Evolutionary conservation across 2,888 invertebrate species (phyloP), one percentile per base, ranked within the genome.

Genomic region (Notocelia uddmanniana): DNA sequence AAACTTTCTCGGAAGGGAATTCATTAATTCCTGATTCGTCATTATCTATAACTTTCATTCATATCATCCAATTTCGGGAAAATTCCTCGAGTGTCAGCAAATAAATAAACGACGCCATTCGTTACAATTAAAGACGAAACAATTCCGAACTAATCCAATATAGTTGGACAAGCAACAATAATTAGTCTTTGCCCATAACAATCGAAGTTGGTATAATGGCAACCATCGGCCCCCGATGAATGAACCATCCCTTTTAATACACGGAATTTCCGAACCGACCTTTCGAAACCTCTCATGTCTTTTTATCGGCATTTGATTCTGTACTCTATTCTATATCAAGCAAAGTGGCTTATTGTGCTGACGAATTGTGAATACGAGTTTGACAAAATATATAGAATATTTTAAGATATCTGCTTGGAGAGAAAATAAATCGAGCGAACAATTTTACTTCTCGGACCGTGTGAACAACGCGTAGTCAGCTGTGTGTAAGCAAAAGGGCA

Each of bases 121-220:
- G 55, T 55, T 26, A 26, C 26, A 55, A 55, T 55, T 55, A 26
- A 55, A 55, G 15, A 26, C 15, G 26, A 55, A 55, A 55, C 55
- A 55, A 55, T 55, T 55, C n/a, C 55, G 15, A 55, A 55, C 55
- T 55, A 55, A 55, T 55, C 55, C 55, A 55, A 55, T 55, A 55
- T 26, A 55, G 55, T 55, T 55, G 26, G n/a, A n/a, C 54, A 54
- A 58, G 34, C 37, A 59, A 21, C 37, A 59, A 37, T 37, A 59
- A 59, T 59, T 37, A 59, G 37, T 21, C 59, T 15, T 59, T 59
- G 19, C 37, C 37, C 37, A 59, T 59, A 59, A 59, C 59, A 59
- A 59, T 59, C 37, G 55, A 55, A 37, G 37, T 37, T 37, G 21
- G 21, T 59, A 59, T 59, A 59, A 59, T 59, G 21, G 37, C 37